Percentiles rank a stretch among this genome's conserved stretches.
phyloP scores from a whole-genome alignment of 2,888 invertebrate genomes.

The Panopea generosa region DNA sequence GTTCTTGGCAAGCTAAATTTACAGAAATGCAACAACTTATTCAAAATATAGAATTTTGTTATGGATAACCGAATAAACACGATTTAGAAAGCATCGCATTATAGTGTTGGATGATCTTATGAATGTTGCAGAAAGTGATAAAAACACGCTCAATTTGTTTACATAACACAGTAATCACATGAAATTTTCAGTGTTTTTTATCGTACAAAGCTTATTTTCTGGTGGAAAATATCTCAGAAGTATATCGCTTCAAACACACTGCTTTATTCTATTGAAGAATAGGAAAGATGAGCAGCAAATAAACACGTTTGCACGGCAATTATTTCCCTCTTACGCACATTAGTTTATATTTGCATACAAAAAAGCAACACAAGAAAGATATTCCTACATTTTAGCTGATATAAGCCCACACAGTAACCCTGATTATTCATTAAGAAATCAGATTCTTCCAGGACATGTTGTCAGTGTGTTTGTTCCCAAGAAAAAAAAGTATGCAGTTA shows the following conservation, averaged over 20 bases:
- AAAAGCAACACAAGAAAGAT: too few relatives aligned
- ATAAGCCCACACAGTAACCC: slow-evolving; percentile 34
- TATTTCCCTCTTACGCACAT: slow-evolving; percentile 18
- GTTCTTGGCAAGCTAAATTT: too few relatives aligned
- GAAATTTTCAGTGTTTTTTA: slow-evolving; percentile 27
- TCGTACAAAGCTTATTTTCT: too few relatives aligned
- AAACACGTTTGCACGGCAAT: slow-evolving; percentile 17
- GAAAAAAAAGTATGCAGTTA: slow-evolving; percentile 25
- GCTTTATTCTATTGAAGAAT: slow-evolving; percentile 23
- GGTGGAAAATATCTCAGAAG: too few relatives aligned
- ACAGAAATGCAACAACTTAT: slow-evolving; percentile 20
- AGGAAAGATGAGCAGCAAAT: slow-evolving; percentile 17
- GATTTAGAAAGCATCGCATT: too few relatives aligned
- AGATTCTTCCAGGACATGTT: slow-evolving; percentile 29
- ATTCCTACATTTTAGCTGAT: slow-evolving; percentile 26
- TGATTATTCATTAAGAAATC: too few relatives aligned
- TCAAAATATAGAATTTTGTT: slow-evolving; percentile 21
- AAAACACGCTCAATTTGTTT: slow-evolving; percentile 29
- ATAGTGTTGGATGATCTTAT: too few relatives aligned
- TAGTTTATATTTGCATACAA: slow-evolving; percentile 25
- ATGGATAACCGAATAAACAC: slow-evolving; percentile 33
- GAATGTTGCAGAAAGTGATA: too few relatives aligned
- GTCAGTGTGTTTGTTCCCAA: slow-evolving; percentile 28
- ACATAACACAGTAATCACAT: slow-evolving; percentile 30
- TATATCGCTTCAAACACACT: slow-evolving; percentile 20